Percentiles rank a stretch among this genome's conserved stretches.
Evolutionary conservation across 2,888 invertebrate genomes (phyloP).

Genomic region (Monochamus alternatus): DNA sequence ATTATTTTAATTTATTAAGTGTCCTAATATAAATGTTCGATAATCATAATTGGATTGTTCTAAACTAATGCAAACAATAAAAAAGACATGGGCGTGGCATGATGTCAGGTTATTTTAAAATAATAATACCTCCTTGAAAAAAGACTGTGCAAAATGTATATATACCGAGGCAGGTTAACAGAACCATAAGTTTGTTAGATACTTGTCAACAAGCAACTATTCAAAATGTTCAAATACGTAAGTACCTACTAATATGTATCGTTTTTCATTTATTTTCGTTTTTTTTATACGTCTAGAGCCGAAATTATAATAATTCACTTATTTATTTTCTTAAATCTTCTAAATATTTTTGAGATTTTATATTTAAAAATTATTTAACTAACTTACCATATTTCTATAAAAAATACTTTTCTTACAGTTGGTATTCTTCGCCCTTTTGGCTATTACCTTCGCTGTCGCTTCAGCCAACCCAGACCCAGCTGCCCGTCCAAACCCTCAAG

Average conservation of each 20-base stretch:
- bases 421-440: slow-evolving; percentile 33
- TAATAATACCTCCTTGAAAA: slow-evolving; percentile 8
- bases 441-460: slow-evolving; percentile 29
- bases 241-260: neutral
- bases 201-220: slow-evolving; percentile 18
- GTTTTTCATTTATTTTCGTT: neutral
- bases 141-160: slow-evolving; percentile 5
- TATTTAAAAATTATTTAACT: too few species aligned
- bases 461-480: slow-evolving; percentile 16
- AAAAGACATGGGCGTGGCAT: slow-evolving; percentile 3
- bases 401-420: slow-evolving; percentile 25
- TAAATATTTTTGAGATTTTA: too few species aligned
- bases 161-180: neutral
- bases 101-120: neutral
- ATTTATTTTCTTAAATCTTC: too few species aligned
- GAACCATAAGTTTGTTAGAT: slow-evolving; percentile 20
- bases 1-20: neutral
- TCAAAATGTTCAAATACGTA: slow-evolving; percentile 30
- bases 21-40: neutral
- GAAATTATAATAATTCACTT: too few species aligned
- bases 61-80: slow-evolving; percentile 1
- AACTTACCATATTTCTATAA: too few species aligned
- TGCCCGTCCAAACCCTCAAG: slow-evolving; percentile 10
- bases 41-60: neutral
- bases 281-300: neutral